A percentile compares a stretch with the other conserved stretches of the same genome.
Conservation (phyloP, 2,797 vertebrate genomes). For the Hylomyscus alleni region DNA sequence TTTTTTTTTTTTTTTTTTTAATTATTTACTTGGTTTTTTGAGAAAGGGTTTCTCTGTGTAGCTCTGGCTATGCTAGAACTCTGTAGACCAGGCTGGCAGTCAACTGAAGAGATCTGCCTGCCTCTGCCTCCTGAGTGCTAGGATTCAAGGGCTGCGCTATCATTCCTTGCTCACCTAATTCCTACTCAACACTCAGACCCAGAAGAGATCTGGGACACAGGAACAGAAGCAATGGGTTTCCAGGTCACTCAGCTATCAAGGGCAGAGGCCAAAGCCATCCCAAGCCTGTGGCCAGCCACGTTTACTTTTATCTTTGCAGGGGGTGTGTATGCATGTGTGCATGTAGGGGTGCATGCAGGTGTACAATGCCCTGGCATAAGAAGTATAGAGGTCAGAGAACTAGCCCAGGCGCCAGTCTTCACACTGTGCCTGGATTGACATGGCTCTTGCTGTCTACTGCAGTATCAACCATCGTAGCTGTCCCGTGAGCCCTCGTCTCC, state of each 20-base stretch:
- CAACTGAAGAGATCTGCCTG: neutral
- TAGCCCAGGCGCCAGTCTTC: neutral
- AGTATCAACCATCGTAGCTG: neutral
- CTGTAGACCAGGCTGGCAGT: neutral
- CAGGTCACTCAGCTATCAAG: neutral
- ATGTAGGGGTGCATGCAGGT: too few relatives aligned
- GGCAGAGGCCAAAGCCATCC: neutral
- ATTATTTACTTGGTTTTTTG: neutral
- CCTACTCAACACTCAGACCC: neutral
- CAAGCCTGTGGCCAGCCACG: neutral
- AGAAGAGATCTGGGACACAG: neutral
- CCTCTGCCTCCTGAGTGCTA: neutral
- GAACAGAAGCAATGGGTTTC: neutral
- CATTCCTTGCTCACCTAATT: too few relatives aligned
- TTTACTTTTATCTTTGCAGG: neutral
- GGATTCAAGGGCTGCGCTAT: neutral
- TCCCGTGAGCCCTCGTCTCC: neutral
- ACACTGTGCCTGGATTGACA: neutral
- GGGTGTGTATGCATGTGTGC: neutral
- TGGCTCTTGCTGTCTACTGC: neutral
- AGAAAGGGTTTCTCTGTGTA: neutral
- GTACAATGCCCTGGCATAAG: neutral
- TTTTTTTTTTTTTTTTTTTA: neutral
- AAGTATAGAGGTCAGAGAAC: too few relatives aligned
- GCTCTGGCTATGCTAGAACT: neutral